These are phyloP conservation scores for Myotis brandtii DNA, from an alignment of 2,113 vertebrate species.

Conservation along the genomic window DNA sequence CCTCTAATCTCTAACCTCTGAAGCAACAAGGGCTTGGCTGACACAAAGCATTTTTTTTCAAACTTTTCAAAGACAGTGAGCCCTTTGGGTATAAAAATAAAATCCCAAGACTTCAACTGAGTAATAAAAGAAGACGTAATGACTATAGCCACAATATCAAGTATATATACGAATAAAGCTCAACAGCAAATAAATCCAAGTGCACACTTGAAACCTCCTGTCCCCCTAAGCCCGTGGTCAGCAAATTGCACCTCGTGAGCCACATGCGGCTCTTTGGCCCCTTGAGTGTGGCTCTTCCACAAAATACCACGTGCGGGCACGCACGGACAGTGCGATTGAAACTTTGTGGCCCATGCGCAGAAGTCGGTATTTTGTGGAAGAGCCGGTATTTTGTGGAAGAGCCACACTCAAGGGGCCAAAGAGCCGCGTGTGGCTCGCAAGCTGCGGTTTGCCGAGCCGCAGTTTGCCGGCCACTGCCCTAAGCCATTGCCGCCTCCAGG, in stretches of 20 bases:
- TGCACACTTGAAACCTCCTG: background rate
- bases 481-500: background rate
- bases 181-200: background rate
- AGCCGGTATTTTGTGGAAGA: too few species aligned
- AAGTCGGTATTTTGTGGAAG: too few species aligned
- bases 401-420: too few species aligned
- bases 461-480: too few species aligned
- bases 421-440: too few species aligned
- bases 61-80: constrained; percentile 43
- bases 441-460: too few species aligned
- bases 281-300: too few species aligned
- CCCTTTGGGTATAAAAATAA: constrained; percentile 17
- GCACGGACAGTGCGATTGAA: too few species aligned
- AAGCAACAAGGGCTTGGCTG: background rate
- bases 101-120: background rate
- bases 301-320: too few species aligned
- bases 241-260: too few species aligned
- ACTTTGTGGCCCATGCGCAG: too few species aligned
- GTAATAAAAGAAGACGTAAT: background rate
- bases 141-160: background rate
- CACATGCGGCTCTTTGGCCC: too few species aligned
- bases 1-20: background rate
- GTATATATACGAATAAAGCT: background rate
- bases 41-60: background rate
- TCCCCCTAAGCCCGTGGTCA: background rate